Percentiles rank a stretch among this genome's conserved stretches.
phyloP scores from a whole-genome alignment of 2,888 invertebrate genomes.

The Amblyjoppa proteus region DNA sequence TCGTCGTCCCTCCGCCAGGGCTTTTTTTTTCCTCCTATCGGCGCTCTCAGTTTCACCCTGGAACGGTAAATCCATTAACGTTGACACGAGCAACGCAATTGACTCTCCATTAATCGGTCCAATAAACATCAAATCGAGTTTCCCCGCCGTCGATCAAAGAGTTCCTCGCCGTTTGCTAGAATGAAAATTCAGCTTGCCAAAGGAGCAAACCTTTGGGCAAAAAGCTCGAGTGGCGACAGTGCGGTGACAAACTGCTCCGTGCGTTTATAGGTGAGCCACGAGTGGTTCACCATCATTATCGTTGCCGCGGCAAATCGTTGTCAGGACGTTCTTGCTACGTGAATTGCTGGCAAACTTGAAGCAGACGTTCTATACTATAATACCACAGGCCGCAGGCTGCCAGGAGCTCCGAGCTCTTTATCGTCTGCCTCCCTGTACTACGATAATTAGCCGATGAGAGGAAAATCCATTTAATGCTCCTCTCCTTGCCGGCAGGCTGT shows the following conservation, averaged over 20 bases:
- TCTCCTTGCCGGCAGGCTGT: neutral
- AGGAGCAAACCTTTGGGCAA: no score
- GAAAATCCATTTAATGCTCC: slow-evolving; percentile 11
- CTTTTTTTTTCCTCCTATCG: neutral
- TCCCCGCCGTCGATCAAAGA: neutral
- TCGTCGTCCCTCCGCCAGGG: neutral
- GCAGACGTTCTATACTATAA: neutral
- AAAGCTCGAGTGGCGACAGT: neutral
- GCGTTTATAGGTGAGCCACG: neutral
- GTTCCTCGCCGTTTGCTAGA: neutral
- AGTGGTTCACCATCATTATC: neutral
- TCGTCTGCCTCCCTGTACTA: neutral
- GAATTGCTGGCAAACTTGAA: neutral
- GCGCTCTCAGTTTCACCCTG: neutral
- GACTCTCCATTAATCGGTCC: slow-evolving; percentile 11
- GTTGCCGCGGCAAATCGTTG: neutral
- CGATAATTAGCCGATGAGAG: slow-evolving; percentile 17
- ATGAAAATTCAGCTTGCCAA: neutral
- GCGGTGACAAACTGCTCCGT: neutral
- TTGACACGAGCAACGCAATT: neutral
- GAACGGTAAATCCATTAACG: slow-evolving; percentile 8
- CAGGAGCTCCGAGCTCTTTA: slow-evolving; percentile 18
- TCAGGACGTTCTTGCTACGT: neutral
- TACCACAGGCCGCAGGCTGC: slow-evolving; percentile 15
- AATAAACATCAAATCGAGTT: slow-evolving; percentile 12